These are phyloP conservation scores for Chrysogorgia sp. DNA, from an alignment of 92 coral and sea anemone genomes.

Conservation along the genomic window DNA sequence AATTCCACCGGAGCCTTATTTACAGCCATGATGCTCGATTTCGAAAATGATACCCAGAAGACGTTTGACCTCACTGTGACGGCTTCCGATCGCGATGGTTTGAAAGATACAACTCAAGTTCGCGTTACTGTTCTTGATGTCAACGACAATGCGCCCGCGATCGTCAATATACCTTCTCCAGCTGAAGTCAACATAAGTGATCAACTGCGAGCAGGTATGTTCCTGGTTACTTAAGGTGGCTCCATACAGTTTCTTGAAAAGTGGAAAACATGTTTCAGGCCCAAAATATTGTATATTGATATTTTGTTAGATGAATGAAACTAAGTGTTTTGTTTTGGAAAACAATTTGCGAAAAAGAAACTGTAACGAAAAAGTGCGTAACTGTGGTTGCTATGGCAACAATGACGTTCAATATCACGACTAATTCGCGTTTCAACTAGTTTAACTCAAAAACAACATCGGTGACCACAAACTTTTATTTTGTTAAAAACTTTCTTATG, in stretches of 20 bases:
- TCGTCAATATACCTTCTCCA: slow-evolving; percentile 57
- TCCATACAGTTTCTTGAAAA: too few relatives aligned
- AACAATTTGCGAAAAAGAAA: too few relatives aligned
- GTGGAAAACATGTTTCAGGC: too few relatives aligned
- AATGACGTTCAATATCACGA: background rate
- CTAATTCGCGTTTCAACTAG: background rate
- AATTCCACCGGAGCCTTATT: slow-evolving; percentile 64
- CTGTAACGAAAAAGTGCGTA: background rate
- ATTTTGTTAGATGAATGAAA: too few relatives aligned
- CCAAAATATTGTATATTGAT: too few relatives aligned
- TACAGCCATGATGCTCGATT: slow-evolving; percentile 63
- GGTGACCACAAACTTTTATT: too few relatives aligned
- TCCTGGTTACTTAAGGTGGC: too few relatives aligned
- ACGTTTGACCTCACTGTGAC: slow-evolving; percentile 66
- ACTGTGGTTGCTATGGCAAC: background rate
- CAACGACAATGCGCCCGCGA: slow-evolving; percentile 69
- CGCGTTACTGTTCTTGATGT: slow-evolving; percentile 61
- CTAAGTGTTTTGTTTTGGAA: too few relatives aligned
- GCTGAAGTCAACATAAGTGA: slow-evolving; percentile 60
- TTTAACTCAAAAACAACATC: too few relatives aligned
- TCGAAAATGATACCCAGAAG: slow-evolving; percentile 51
- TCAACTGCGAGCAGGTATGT: slow-evolving; percentile 61
- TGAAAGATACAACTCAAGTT: slow-evolving; percentile 46
- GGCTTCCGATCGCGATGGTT: slow-evolving; percentile 64
- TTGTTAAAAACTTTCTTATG: too few relatives aligned